Percentiles rank a stretch among this genome's conserved stretches.
phyloP scores from a whole-genome alignment of 2,797 vertebrate species.

The Oreochromis grahami region DNA sequence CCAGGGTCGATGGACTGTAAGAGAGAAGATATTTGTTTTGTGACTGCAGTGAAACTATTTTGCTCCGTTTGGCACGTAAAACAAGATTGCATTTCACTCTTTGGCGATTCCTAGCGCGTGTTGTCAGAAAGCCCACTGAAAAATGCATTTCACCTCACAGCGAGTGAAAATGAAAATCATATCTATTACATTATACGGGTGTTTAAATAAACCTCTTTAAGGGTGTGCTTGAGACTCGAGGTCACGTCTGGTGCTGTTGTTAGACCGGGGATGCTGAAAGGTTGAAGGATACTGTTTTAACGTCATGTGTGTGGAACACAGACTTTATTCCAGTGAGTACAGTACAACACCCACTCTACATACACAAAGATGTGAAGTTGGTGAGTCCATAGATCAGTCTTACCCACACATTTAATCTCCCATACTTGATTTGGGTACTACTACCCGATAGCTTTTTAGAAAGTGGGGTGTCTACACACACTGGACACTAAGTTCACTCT shows the following conservation, averaged over 20 bases:
- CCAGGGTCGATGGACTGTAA: constrained; percentile 95
- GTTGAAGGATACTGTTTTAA: background rate
- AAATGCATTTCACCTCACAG: background rate
- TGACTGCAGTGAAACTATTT: constrained; percentile 9
- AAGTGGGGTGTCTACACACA: background rate
- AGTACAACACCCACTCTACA: background rate
- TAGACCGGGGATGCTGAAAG: background rate
- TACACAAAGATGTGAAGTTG: background rate
- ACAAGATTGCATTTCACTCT: background rate
- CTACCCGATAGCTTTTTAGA: background rate
- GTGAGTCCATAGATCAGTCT: background rate
- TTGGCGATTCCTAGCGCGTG: background rate
- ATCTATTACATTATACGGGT: background rate
- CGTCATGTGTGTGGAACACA: background rate
- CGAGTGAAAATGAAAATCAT: background rate
- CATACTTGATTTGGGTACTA: constrained; percentile 8
- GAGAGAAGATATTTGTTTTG: constrained; percentile 25
- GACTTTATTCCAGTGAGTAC: background rate
- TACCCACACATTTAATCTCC: constrained; percentile 1
- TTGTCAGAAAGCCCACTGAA: background rate
- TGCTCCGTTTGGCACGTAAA: background rate
- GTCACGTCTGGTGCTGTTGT: background rate
- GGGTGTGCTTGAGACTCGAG: background rate
- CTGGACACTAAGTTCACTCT: background rate
- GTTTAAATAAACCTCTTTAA: background rate